These are phyloP conservation scores for Halesus radiatus DNA, from an alignment of 1,140 invertebrate genomes.

Conservation along the genomic window DNA sequence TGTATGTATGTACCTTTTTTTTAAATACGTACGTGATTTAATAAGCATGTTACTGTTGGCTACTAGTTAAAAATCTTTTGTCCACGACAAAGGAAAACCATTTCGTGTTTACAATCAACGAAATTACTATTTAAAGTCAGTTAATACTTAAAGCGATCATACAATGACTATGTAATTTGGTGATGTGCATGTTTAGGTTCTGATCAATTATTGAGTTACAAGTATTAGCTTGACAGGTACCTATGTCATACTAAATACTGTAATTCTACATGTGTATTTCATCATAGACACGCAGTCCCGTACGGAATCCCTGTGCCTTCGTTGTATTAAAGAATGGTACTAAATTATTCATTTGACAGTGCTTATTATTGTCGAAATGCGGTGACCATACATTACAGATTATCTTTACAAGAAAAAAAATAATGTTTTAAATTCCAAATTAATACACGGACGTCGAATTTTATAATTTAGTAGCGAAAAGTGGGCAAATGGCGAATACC, in stretches of 20 bases:
- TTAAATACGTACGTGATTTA: too few relatives aligned
- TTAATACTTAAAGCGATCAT: conserved; percentile 19
- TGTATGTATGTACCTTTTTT: too few relatives aligned
- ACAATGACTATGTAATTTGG: conserved; percentile 18
- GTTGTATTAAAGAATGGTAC: conserved; percentile 11
- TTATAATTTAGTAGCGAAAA: too few relatives aligned
- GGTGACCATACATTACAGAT: neutral
- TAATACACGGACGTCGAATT: too few relatives aligned
- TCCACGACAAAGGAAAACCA: neutral
- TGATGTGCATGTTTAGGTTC: conserved; percentile 31
- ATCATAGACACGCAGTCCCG: conserved; percentile 22
- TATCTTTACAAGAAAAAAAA: neutral
- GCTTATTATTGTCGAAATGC: conserved; percentile 1
- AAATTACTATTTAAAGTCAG: conserved; percentile 21
- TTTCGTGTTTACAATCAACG: conserved; percentile 1
- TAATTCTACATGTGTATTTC: neutral
- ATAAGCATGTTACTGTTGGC: too few relatives aligned
- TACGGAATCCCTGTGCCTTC: neutral
- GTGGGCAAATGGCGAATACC: too few relatives aligned
- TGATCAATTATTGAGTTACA: conserved; percentile 26
- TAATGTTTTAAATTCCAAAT: too few relatives aligned
- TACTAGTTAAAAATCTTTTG: neutral
- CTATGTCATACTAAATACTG: too few relatives aligned
- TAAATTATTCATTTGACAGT: conserved; percentile 12
- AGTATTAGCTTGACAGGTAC: too few relatives aligned